These are phyloP conservation scores for Axinella damicornis DNA, from an alignment of 37 sponge, comb jelly and placozoan genomes.

Conservation along the genomic window DNA sequence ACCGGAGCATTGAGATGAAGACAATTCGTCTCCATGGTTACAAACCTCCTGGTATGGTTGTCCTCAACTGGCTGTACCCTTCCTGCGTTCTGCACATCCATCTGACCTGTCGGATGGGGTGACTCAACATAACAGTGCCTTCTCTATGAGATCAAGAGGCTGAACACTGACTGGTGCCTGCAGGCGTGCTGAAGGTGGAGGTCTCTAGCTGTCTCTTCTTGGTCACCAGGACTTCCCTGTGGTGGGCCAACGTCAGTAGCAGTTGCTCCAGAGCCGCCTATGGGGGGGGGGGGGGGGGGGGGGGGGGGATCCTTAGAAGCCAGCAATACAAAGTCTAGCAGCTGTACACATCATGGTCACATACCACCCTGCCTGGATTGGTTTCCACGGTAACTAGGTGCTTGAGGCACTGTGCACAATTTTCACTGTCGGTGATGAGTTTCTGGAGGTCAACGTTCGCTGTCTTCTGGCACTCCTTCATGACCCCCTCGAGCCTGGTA, in stretches of 20 bases:
- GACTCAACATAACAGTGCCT: too few relatives aligned
- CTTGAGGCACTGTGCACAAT: background rate
- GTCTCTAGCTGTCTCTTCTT: constrained; percentile 27
- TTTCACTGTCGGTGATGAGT: constrained; percentile 4
- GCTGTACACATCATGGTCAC: background rate
- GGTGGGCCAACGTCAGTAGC: constrained; percentile 3
- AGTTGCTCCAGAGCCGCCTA: constrained; percentile 47
- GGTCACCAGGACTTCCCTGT: constrained; percentile 5
- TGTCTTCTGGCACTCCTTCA: constrained; percentile 41
- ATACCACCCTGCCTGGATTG: constrained; percentile 15
- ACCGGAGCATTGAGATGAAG: too few relatives aligned
- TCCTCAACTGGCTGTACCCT: background rate
- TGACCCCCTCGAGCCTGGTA: constrained; percentile 24
- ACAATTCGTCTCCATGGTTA: too few relatives aligned
- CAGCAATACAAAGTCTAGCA: background rate
- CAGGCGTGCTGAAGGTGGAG: background rate
- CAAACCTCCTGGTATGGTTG: background rate
- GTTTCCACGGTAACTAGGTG: constrained; percentile 19
- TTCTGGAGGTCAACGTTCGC: constrained; percentile 31
- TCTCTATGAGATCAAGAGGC: background rate
- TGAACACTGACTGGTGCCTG: background rate
- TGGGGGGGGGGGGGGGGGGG: background rate
- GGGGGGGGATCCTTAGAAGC: background rate
- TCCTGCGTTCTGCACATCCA: background rate
- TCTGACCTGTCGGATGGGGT: background rate